phyloP scores from a whole-genome alignment of 1,140 invertebrate species.

The Chironomus striatipennis region DNA sequence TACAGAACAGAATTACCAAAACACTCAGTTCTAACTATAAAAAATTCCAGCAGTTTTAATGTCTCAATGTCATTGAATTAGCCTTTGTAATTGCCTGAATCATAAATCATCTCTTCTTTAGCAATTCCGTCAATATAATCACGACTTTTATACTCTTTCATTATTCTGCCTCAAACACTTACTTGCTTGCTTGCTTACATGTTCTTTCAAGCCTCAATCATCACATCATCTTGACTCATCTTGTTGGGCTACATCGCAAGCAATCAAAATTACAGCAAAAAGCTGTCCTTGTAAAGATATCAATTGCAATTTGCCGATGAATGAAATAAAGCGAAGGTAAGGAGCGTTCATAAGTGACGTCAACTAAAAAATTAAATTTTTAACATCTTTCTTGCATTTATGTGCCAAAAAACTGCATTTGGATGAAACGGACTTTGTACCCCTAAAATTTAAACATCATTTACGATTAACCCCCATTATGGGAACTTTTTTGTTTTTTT shows the following conservation, averaged over 20 bases:
- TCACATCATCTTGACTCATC: neutral
- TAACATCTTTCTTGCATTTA: too few relatives aligned
- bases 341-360: too few relatives aligned
- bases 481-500: neutral
- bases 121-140: constrained; percentile 1
- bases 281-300: constrained; percentile 19
- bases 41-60: too few relatives aligned
- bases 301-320: neutral
- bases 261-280: constrained; percentile 21
- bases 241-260: constrained; percentile 16
- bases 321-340: neutral
- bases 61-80: neutral
- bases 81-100: neutral
- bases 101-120: constrained; percentile 2
- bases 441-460: too few relatives aligned
- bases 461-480: too few relatives aligned
- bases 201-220: neutral
- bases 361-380: too few relatives aligned
- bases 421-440: too few relatives aligned
- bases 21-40: too few relatives aligned
- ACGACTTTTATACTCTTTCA: neutral
- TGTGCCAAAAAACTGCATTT: too few relatives aligned
- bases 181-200: neutral
- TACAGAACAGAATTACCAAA: too few relatives aligned
- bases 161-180: too few relatives aligned